Evolutionary conservation across 1,140 invertebrate species (phyloP), one percentile per base, ranked within the genome.

Genomic region (Drosophila kepulauana): DNA sequence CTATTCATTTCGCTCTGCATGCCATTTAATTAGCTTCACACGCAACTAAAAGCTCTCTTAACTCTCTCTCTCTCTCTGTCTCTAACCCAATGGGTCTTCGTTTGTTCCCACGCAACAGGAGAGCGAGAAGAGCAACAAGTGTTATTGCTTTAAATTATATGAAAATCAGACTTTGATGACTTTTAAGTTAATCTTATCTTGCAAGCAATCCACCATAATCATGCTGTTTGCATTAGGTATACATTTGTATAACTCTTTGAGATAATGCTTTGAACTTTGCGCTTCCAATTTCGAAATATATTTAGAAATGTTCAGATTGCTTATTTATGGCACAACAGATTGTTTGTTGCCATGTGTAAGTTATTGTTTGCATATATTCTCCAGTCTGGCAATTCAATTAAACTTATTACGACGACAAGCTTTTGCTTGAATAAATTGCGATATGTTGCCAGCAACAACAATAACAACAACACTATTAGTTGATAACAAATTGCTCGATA

Each of bases 381-480:
- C 65, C 49, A 68, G 69, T 64, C 76, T 68, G 52, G 70, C 64
- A 89, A 74, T 84, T 84, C 75, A 84, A 89, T 88, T 68, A 63
- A 73, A 77, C 38, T 52, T 66, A 71, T 66, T 75, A 51, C 79
- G 51, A 52, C 35, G 16, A 20, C 73, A 78, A 74, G 63, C 49
- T 52, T 45, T 38, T 28, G 30, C 4, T 35, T 51, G 35, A 57
- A 38, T 57, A 71, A 74, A 58, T 56, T 71, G 54, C 33, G 59
- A 78, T 71, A 78, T 79, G 66, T 48, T 71, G 52, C 46, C 35
- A 11, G 43, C 49, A 10, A 67, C 49, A 10, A 67, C 45, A 51
- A 25, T 13, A 65, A 66, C 46, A 59, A 35, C 10, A 65, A 54
- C 41, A 63, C 56, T 52, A 67, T 15, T 38, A 33, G 57, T 33